Evolutionary conservation across 2,113 vertebrate genomes (phyloP), one percentile per base, ranked within the genome.

Genomic region (Nothocercus nigrocapillus): DNA sequence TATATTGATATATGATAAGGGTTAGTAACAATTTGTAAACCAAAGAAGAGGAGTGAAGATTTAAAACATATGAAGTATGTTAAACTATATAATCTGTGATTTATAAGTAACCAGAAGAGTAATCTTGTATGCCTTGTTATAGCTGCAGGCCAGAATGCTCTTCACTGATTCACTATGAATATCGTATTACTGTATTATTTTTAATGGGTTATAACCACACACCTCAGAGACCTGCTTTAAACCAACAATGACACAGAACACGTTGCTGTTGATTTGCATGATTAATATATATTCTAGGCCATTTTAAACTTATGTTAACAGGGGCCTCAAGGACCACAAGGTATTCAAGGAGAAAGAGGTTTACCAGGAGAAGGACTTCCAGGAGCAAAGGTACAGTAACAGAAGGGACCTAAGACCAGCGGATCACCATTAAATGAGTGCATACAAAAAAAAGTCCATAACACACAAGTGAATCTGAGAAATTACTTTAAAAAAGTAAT

Each of bases 241-340:
- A 53, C 30, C 27, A 7, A 66, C 30, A 83, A n/a, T 49, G 81
- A 63, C 45, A 63, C 13, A 42, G 73, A 93, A 85, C 40, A 45
- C 40, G 54, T 22, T 85, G n/a, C 53, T 89, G 59, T 64, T 90
- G 51, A 49, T 88, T 68, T 85, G 59, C 64, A 40, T 72, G 72
- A 63, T 88, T 95, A 75, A 89, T 38, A 75, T 14, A 13, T 78
- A 76, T 56, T 72, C 42, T 75, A 75, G 22, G 5, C 58, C 6
- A 64, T 82, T 83, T 95, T 85, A 54, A 94, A 88, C 44, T 70
- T 89, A 27, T 63, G 59, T 94, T 96, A 87, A 94, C 96, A 99
- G 99, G 99, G 99, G 27, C 97, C 98, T 97, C 98, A 98, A 98
- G 99, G 99, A 97, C 98, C 98, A 91, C 98, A 98, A 85, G 99